Percentiles rank a stretch among this genome's conserved stretches.
Conservation (phyloP, 1,140 invertebrate species). For the Drosophila varians region DNA sequence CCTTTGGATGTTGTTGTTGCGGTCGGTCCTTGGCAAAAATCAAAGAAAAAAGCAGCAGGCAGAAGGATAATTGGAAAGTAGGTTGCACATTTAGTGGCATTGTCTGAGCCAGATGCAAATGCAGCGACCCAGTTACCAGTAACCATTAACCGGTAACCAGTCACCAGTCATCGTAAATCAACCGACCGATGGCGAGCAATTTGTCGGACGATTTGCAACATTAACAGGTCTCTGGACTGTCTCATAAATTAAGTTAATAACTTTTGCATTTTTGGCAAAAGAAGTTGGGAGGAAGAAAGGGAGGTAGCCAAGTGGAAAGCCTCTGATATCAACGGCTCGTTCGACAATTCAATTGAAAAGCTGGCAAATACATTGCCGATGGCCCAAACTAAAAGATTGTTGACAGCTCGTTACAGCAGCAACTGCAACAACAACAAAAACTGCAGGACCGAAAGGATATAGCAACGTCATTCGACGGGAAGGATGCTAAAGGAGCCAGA, state of each 20-base stretch:
- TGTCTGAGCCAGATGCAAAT: conserved; percentile 24
- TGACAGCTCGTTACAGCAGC: conserved; percentile 68
- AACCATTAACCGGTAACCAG: not conserved
- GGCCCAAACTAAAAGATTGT: conserved; percentile 77
- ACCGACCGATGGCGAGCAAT: conserved; percentile 52
- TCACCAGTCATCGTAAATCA: conserved; percentile 63
- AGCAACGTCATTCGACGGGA: not conserved
- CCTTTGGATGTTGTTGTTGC: conserved; percentile 11
- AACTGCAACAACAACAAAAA: conserved; percentile 9
- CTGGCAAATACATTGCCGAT: conserved; percentile 73
- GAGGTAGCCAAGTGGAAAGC: conserved; percentile 63
- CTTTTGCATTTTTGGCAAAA: conserved; percentile 23
- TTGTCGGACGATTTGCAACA: conserved; percentile 70
- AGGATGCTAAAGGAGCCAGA: not conserved
- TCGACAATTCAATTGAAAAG: conserved; percentile 76
- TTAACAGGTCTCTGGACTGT: conserved; percentile 39
- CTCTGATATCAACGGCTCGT: conserved; percentile 70
- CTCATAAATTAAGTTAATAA: conserved; percentile 75
- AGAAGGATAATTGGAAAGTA: conserved; percentile 68
- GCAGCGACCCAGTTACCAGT: conserved; percentile 56
- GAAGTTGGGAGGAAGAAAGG: not conserved
- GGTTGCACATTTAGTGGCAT: conserved; percentile 75
- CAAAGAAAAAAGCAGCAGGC: not conserved
- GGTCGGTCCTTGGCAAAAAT: conserved; percentile 35
- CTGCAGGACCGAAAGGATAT: conserved; percentile 1